A percentile compares a stretch with the other conserved stretches of the same genome.
Evolutionary conservation across 1,140 invertebrate species (phyloP).

Genomic region (Sesamia nonagrioides): DNA sequence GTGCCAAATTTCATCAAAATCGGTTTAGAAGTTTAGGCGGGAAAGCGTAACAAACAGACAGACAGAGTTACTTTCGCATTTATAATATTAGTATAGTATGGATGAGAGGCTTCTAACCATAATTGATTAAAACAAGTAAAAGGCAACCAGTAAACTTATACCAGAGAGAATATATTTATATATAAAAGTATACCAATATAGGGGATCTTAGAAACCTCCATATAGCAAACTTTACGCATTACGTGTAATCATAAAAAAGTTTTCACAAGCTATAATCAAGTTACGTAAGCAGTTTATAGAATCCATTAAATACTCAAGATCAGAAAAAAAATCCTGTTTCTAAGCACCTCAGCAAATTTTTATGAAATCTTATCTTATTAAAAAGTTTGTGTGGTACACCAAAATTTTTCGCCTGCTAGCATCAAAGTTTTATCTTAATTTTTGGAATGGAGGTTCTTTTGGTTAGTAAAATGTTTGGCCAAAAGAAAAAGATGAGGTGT

Average conservation of each 20-base stretch:
- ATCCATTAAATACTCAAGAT: slow-evolving; percentile 56
- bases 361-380: slow-evolving; percentile 57
- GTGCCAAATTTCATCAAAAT: too few relatives aligned
- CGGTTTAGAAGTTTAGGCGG: too few relatives aligned
- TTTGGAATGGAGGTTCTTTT: slow-evolving; percentile 18
- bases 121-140: background rate
- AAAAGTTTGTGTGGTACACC: slow-evolving; percentile 48
- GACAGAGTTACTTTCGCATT: too few relatives aligned
- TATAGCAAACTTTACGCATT: slow-evolving; percentile 16
- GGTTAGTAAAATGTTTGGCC: slow-evolving; percentile 4
- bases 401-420: slow-evolving; percentile 45
- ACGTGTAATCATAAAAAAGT: slow-evolving; percentile 19
- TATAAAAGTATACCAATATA: slow-evolving; percentile 2
- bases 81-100: too few relatives aligned
- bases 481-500: background rate
- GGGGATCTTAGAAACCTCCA: background rate
- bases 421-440: slow-evolving; percentile 48
- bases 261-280: slow-evolving; percentile 38
- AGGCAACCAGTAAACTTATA: background rate
- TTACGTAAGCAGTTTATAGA: slow-evolving; percentile 56
- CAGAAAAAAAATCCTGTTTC: slow-evolving; percentile 50
- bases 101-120: too few relatives aligned
- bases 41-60: too few relatives aligned
- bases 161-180: too few relatives aligned
- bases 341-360: slow-evolving; percentile 51